Evolutionary conservation across 1,140 invertebrate species (phyloP).

Genomic region (Heterodera schachtii): DNA sequence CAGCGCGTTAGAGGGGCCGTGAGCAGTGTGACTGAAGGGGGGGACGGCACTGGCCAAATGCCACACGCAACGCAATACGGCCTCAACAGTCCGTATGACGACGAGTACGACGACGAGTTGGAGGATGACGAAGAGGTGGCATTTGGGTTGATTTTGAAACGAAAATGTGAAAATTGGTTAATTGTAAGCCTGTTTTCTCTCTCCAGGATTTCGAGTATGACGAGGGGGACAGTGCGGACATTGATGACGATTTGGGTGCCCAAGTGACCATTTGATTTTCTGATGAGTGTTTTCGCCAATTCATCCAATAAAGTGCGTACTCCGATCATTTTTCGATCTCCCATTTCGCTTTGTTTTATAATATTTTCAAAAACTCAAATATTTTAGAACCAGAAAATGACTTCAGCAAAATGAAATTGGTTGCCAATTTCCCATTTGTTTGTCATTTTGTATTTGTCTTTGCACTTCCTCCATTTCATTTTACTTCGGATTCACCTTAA

Average conservation of each 20-base stretch:
- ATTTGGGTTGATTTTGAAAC: background rate
- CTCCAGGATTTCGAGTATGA: constrained; percentile 25
- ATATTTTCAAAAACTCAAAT: background rate
- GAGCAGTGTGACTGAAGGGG: background rate
- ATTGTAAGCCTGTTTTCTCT: no score
- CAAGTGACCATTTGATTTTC: constrained; percentile 22
- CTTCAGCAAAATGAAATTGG: background rate
- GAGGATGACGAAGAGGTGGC: constrained; percentile 5
- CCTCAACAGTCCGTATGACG: constrained; percentile 1
- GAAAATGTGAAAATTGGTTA: no score
- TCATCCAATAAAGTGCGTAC: background rate
- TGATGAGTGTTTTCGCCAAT: background rate
- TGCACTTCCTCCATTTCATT: background rate
- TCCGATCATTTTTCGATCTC: background rate
- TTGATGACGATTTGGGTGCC: constrained; percentile 30
- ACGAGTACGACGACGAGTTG: constrained; percentile 5
- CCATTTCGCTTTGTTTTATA: background rate
- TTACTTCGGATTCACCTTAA: background rate
- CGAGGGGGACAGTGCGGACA: constrained; percentile 23
- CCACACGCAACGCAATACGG: background rate
- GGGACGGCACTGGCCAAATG: background rate
- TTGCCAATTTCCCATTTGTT: background rate
- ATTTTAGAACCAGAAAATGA: background rate
- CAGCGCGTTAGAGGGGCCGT: background rate
- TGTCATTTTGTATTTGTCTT: background rate